Evolutionary conservation across 1,140 invertebrate species (phyloP), one percentile per base, ranked within the genome.

Genomic region (Rhagoletis pomonella): DNA sequence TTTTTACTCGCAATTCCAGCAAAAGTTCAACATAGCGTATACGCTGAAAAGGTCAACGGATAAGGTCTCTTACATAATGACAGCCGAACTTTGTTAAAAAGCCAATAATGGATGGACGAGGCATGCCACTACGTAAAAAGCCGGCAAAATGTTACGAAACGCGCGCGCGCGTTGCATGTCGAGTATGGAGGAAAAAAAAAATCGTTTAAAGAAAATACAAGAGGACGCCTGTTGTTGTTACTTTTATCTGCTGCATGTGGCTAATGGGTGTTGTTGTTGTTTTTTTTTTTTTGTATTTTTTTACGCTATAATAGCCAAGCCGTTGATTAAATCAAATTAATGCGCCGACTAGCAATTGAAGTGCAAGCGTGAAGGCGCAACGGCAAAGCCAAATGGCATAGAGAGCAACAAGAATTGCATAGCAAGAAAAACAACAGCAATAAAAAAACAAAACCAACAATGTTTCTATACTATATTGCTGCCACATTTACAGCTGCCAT

Each of bases 321-420:
- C 1, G 73, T 81, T 81, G 73, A 81, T 81, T 81, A 81, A 81
- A 81, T 81, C 73, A 81, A 81, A 50, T 81, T 50, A 81, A 58
- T 81, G 47, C 14, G 73, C 14, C n/a, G n/a, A n/a, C n/a, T n/a
- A n/a, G n/a, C 29, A 81, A 47, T 81, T 81, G 73, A 81, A 81
- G 73, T 81, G 73, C 73, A 81, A 55, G 47, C 73, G 73, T 81
- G 73, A 81, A 81, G 73, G 47, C 73, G 73, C 50, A 81, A 81
- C 50, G 47, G 47, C 73, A 55, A 12, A n/a, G n/a, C n/a, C n/a
- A 67, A 29, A n/a, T 39, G 19, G n/a, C 29, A 29, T n/a, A 5
- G 4, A 7, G 29, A 67, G 29, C 4, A 29, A 39, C 5, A 19
- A 67, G n/a, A n/a, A n/a, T n/a, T n/a, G n/a, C n/a, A 12, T 62